A percentile compares a stretch with the other conserved stretches of the same genome.
Conservation (phyloP, 2,888 invertebrate species). For the Omphaloscelis lunosa region DNA sequence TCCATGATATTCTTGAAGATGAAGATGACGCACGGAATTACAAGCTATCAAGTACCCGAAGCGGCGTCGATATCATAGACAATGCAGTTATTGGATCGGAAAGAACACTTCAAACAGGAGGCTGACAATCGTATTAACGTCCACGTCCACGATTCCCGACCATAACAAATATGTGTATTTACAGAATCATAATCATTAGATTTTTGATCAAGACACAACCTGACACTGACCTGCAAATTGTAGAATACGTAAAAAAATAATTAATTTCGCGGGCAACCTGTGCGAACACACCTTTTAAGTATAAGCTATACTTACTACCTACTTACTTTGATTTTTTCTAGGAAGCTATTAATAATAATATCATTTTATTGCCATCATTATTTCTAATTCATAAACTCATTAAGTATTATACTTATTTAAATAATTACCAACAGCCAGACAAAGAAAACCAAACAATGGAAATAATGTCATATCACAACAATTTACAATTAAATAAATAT, state of each 20-base stretch:
- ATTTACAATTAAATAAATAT: conserved; percentile 28
- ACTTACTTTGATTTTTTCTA: not conserved
- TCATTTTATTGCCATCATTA: not conserved
- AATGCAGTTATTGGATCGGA: not conserved
- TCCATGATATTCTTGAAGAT: not conserved
- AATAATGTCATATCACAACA: conserved; percentile 22
- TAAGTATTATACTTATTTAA: not conserved
- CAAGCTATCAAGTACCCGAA: not conserved
- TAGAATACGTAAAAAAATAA: not conserved
- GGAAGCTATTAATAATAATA: not conserved
- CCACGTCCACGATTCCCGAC: no score
- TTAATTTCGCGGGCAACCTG: not conserved
- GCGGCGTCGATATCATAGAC: not conserved
- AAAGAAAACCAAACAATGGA: not conserved
- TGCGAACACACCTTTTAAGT: no score
- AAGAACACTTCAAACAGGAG: conserved; percentile 6
- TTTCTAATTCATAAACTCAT: not conserved
- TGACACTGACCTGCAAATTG: not conserved
- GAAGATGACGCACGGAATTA: not conserved
- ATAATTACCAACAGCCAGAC: not conserved
- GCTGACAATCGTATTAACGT: not conserved
- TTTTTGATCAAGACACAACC: not conserved
- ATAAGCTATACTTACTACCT: not conserved
- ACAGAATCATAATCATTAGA: no score
- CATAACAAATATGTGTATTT: no score